Base-by-base conservation (phyloP, 1,140 invertebrate genomes). In the Zaprionus kolodkinae region DNA sequence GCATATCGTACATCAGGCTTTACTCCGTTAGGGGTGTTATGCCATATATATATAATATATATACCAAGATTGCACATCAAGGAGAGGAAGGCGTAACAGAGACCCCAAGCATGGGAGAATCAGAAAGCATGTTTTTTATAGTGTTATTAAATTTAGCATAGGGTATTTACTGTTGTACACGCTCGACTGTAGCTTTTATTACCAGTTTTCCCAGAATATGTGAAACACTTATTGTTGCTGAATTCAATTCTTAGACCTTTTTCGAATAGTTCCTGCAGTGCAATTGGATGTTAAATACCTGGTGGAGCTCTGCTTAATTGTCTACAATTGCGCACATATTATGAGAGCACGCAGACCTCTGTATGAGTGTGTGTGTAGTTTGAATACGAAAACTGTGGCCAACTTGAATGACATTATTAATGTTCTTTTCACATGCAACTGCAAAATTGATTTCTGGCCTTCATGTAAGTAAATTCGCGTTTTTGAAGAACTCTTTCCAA, bases 391-490 rank as follows among this genome's bases (percentile, higher is more conserved):
- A 65, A 55, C 52, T 40, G 25, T 52, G 27, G 57, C 45, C 48
- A 55, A n/a, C 9, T 43, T 45, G 13, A 56, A 36, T 62, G 65
- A 25, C 36, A 64, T 62, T 67, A 48, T 76, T 72, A 79, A 85
- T 77, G 68, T 67, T 65, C 66, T 57, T 64, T 79, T 65, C 30
- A 78, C 79, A 81, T 82, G 79, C 79, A 57, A 82, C 78, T 82
- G 65, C 50, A 21, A 45, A 81, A 82, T 78, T 81, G 74, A 72
- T 83, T 80, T 63, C 60, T 63, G 43, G 55, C 36, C 48, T 62
- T 60, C 25, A 35, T 33, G 56, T 50, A 25, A 21, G 21, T 66
- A 38, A 50, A 7, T 55, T 55, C 3, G 52, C 52, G 30, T 35
- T 38, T 45, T 62, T 62, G 30, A 69, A 36, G 9, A 15, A 45